Evolutionary conservation across 2,113 vertebrate species (phyloP).

Genomic region (Brachypteracias leptosomus): DNA sequence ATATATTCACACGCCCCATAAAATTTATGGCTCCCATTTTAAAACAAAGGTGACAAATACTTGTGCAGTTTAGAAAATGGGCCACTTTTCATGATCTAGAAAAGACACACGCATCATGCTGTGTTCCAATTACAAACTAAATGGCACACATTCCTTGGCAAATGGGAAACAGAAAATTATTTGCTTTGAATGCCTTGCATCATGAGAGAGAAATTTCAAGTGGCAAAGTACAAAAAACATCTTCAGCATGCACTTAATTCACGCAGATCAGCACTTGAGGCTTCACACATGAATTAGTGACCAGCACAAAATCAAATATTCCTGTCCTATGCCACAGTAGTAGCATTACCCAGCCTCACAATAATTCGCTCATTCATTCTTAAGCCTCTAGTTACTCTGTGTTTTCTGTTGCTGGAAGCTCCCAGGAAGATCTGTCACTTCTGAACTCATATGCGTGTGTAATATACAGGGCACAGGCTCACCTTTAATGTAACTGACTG

Average conservation of each 20-base stretch:
- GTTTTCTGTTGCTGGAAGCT: neutral
- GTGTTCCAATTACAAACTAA: constrained; percentile 61
- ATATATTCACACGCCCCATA: constrained; percentile 13
- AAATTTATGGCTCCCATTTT: constrained; percentile 45
- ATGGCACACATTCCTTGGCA: neutral
- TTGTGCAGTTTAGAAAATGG: constrained; percentile 46
- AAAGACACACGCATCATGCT: neutral
- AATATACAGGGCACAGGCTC: neutral
- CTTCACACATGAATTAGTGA: neutral
- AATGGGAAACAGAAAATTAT: constrained; percentile 42
- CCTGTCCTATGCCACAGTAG: neutral
- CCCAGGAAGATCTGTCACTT: neutral
- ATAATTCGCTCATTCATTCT: neutral
- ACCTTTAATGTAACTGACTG: neutral
- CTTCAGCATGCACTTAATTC: constrained; percentile 26
- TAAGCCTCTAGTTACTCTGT: neutral
- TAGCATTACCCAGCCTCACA: neutral
- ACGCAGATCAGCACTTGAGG: neutral
- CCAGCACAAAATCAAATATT: neutral
- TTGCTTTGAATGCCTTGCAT: constrained; percentile 28
- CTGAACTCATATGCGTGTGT: neutral
- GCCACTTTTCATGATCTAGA: constrained; percentile 50
- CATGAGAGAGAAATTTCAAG: constrained; percentile 13
- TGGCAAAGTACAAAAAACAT: neutral
- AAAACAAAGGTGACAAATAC: constrained; percentile 54